Evolutionary conservation across 2,888 invertebrate genomes (phyloP).

Genomic region (Drosophila flavopinicola): DNA sequence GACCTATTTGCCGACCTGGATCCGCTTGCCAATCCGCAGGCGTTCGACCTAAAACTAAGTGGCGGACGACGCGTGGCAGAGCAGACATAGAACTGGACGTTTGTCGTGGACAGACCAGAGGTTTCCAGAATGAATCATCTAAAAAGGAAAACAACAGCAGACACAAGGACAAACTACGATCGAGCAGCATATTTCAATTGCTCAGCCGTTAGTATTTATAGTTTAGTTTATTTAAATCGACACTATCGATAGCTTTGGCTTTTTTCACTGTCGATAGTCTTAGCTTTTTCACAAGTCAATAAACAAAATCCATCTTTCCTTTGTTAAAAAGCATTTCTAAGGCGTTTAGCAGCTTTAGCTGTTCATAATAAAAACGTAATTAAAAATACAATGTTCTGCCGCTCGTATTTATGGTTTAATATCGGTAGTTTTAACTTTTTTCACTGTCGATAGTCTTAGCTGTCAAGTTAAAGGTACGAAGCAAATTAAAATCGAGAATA

Average conservation of each 20-base stretch:
- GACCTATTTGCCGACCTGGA: conserved; percentile 82
- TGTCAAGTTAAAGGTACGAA: no score
- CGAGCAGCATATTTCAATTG: neutral
- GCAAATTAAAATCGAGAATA: no score
- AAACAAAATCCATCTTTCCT: conserved; percentile 22
- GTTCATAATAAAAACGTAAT: neutral
- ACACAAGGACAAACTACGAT: conserved; percentile 5
- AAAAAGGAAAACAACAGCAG: conserved; percentile 4
- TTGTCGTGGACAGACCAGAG: conserved; percentile 16
- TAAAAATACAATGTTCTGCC: neutral
- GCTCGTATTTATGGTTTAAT: no score
- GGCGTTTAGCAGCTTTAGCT: neutral
- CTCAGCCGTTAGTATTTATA: conserved; percentile 34
- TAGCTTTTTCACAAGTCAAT: conserved; percentile 53
- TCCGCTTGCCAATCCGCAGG: conserved; percentile 81
- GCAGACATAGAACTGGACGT: conserved; percentile 72
- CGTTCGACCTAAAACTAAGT: conserved; percentile 81
- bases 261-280: conserved; percentile 28
- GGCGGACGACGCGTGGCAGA: conserved; percentile 76
- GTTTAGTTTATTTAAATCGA: conserved; percentile 16
- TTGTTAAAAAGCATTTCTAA: conserved; percentile 8
- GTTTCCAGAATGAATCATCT: conserved; percentile 38
- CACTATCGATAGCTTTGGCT: conserved; percentile 24
- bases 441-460: no score
- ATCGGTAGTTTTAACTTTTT: no score